Base-by-base conservation (phyloP, 2,113 vertebrate genomes). In the Vireo altiloquus region DNA sequence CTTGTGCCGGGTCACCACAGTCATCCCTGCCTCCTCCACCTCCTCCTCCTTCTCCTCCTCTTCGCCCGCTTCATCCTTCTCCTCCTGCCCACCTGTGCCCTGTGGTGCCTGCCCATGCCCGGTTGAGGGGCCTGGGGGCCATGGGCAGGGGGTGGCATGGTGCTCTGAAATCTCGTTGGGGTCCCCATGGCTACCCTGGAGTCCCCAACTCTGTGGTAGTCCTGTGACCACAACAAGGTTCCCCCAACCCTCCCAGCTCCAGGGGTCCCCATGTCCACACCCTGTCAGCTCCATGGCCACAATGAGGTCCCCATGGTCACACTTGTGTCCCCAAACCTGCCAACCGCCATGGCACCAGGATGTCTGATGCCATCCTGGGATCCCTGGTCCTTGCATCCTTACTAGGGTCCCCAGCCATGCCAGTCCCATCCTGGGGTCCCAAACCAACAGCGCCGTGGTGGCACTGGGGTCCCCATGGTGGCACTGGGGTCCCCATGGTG, bases 1-100 rank as follows among this genome's bases (percentile, higher is more conserved):
- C 70, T 97, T 98, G 92, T 96, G 99, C 57, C 98, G 96, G 89
- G 92, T 97, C 6, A 97, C 93, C 7, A 98, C 96, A 28, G 94
- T 91, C 94, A 98, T 98, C 80, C 92, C 95, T 10, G 94, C 77
- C 25, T 93, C 85, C 9, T 88, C 54, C 3, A 28, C 87, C 5
- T 64, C 37, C 10, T 81, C 78, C 2, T 88, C 76, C 15, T 97
- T 96, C 1, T 89, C 56, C 15, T 96, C 92, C 8, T 79, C 82
- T 59, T 66, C 3, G 0, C 27, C 95, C 9, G 63, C 71, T 30
- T 83, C 78, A 11, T 81, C 61, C 13, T 79, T 27, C 27, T 90
- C 74, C 25, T 88, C 61, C 89, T 87, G 69, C 63, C 33, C 46
- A 2, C 25, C 65, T 2, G 23, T 15, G 42, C 46, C 61, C 47